Evolutionary conservation across 1,140 invertebrate genomes (phyloP), one percentile per base, ranked within the genome.

Genomic region (Samia ricini): DNA sequence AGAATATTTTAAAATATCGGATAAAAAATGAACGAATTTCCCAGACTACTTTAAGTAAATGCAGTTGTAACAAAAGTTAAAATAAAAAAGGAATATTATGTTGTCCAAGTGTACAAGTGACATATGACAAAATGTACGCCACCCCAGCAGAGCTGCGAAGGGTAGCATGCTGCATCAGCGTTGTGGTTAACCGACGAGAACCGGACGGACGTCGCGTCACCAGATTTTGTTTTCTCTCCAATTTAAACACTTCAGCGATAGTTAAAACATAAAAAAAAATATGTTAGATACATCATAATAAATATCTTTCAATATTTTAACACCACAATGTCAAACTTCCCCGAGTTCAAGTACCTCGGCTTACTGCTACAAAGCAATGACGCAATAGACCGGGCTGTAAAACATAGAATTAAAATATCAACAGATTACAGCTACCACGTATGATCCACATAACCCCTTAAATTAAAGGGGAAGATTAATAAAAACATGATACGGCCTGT

Each of bases 161-260:
- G 73, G 71, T 74, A 75, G 78, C 71, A 75, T 76, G 81, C 81
- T 73, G 74, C 79, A 76, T 86, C 81, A 86, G 83, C 74, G 72
- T 74, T 81, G 83, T 74, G 80, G 81, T 81, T 71, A 66, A 72
- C 74, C 68, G 59, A 24, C 50, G 69, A 71, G 74, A 72, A 72
- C 75, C 77, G 81, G 72, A 71, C 69, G 74, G 74, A 77, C 73
- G 74, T 77, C 71, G 67, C 75, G 74, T 74, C 76, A 68, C 69
- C 65, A 66, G 50, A 54, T 29, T 54, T 29, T 54, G 59, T 33
- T 5, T 4, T 24, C n/a, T 18, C 26, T n/a, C 24, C 15, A 51
- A 49, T 12, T 33, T 12, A 29, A 15, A 12, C 29, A 22, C 49
- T 12, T 10, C 10, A 7, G 49, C 50, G 49, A 51, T 52, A 48